Base-by-base conservation (phyloP, 2,888 invertebrate species). In the Spisula subtruncata region DNA sequence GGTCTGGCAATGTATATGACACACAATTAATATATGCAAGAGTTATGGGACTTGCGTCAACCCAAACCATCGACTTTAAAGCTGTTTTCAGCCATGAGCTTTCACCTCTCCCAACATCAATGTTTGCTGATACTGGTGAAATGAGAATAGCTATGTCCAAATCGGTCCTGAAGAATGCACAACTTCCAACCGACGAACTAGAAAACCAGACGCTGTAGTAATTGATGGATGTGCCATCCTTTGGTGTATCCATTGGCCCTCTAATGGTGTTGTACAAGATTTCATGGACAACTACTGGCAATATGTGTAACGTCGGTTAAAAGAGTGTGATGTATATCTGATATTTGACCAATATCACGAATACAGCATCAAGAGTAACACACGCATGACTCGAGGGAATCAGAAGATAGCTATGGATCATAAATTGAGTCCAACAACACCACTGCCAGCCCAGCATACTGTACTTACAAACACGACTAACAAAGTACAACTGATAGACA, bases 191-290 rank as follows among this genome's bases (percentile, higher is more conserved):
- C 29, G 1, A 1, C 25, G 20, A 46, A 18, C 56, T 20, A 56
- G 16, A 56, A n/a, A 16, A 12, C 25, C 41, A 80, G 1, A 12
- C 1, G 1, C 14, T 4, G n/a, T 18, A n/a, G 10, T 48, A 35
- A 82, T 88, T 10, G 85, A 88, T 88, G 85, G 88, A n/a, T 88
- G 66, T 35, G 88, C 82, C 14, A 25, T 85, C 35, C 82, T 85
- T 18, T 88, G 41, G n/a, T 14, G 10, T n/a, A 83, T 87, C 35
- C 79, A 46, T 1, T 83, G 83, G 87, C 83, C 86, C 12, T 25
- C 54, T 46, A 60, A 29, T 5, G 85, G 85, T 2, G 32, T 56
- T 18, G 80, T 87, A 48, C 29, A 51, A 16, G 82, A 85, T 32
- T 85, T 51, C 35, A 32, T 85, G 1, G 14, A 12, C 25, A 32